A percentile compares a stretch with the other conserved stretches of the same genome.
phyloP scores from a whole-genome alignment of 2,797 vertebrate genomes.

The Sebastes reedi region DNA sequence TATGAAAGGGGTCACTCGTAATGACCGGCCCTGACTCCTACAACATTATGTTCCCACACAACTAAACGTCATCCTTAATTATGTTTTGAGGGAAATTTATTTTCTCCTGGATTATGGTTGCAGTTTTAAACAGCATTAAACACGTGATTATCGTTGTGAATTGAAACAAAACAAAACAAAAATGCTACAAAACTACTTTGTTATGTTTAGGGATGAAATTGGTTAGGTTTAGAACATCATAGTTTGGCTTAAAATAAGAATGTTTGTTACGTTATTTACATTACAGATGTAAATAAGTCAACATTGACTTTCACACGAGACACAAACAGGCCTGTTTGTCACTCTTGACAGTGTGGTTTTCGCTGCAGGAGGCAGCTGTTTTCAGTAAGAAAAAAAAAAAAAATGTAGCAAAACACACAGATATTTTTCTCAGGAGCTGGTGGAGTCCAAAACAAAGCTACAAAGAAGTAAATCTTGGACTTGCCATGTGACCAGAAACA shows the following conservation, averaged over 20 bases:
- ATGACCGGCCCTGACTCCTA: too few relatives aligned
- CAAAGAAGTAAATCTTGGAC: background rate
- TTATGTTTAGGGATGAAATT: background rate
- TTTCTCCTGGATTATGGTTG: too few relatives aligned
- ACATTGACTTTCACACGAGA: too few relatives aligned
- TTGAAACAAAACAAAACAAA: too few relatives aligned
- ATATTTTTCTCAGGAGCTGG: background rate
- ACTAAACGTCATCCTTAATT: too few relatives aligned
- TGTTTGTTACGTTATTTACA: background rate
- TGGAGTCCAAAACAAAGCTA: background rate
- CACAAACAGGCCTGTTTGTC: background rate
- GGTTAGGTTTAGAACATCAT: background rate
- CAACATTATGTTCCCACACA: too few relatives aligned
- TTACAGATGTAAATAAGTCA: background rate
- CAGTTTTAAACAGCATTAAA: too few relatives aligned
- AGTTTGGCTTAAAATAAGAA: background rate
- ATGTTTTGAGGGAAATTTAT: rapidly evolving
- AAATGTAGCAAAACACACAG: background rate
- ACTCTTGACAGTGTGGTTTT: too few relatives aligned
- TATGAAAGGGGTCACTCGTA: background rate
- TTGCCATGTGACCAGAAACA: background rate
- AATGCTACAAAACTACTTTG: too few relatives aligned
- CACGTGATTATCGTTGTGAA: rapidly evolving
- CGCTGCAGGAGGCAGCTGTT: too few relatives aligned
- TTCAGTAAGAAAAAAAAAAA: too few relatives aligned